These are phyloP conservation scores for Epirrhoe tristata DNA, from an alignment of 2,888 invertebrate genomes.

Conservation along the genomic window DNA sequence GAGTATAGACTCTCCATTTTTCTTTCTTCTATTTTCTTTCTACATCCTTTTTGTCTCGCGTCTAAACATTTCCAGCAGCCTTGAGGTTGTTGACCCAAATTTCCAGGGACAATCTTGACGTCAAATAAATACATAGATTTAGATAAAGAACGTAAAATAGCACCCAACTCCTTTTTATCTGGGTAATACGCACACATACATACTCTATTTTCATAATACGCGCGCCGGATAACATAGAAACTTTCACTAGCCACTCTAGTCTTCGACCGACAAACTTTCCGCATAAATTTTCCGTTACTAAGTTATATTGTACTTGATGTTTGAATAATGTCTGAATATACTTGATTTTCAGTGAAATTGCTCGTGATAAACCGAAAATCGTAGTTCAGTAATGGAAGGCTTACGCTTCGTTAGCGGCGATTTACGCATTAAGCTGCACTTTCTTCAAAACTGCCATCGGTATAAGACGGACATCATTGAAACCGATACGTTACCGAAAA, in stretches of 20 bases:
- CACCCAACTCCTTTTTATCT: no score
- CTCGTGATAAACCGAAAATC: constrained; percentile 23
- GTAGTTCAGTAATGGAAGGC: constrained; percentile 18
- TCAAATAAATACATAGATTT: no score
- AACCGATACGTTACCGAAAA: neutral
- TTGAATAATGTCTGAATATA: constrained; percentile 38
- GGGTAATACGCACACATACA: neutral
- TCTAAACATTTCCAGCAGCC: no score
- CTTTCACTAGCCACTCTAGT: neutral
- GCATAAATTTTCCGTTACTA: constrained; percentile 51
- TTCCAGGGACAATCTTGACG: no score
- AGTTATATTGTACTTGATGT: constrained; percentile 24
- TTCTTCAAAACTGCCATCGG: neutral
- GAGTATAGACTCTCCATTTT: no score
- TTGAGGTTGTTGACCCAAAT: no score
- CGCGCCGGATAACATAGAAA: neutral
- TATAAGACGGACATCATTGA: neutral
- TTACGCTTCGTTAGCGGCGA: constrained; percentile 28
- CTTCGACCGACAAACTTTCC: constrained; percentile 47
- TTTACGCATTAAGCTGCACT: constrained; percentile 7
- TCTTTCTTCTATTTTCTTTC: no score
- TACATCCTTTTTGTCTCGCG: no score
- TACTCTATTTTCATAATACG: neutral
- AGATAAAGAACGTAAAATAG: no score
- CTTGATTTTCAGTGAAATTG: constrained; percentile 40